phyloP scores from a whole-genome alignment of 2,888 invertebrate species.

The Cosmia pyralina region DNA sequence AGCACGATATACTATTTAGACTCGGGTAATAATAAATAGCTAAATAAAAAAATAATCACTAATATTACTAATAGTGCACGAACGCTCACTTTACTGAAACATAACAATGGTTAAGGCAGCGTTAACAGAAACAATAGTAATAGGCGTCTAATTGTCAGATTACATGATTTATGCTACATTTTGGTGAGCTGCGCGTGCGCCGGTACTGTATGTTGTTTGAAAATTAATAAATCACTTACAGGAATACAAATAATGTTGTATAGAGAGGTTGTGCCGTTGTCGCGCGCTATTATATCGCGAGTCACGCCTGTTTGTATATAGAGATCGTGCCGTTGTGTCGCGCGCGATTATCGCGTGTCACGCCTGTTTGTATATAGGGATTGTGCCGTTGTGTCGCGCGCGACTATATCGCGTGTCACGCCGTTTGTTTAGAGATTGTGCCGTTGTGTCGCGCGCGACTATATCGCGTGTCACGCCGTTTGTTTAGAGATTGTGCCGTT shows the following conservation, averaged over 20 bases:
- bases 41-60: not conserved
- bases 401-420: too few relatives aligned
- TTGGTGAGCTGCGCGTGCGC: slow-evolving; percentile 13
- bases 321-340: too few relatives aligned
- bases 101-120: slow-evolving; percentile 50
- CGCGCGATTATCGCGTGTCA: too few relatives aligned
- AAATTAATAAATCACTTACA: not conserved
- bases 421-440: not conserved
- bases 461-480: not conserved
- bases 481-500: not conserved
- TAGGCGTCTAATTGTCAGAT: slow-evolving; percentile 49
- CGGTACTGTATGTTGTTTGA: not conserved
- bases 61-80: slow-evolving; percentile 11
- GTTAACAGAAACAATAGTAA: slow-evolving; percentile 48
- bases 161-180: slow-evolving; percentile 30
- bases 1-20: not conserved
- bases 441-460: too few relatives aligned
- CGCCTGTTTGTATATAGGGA: not conserved
- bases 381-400: too few relatives aligned
- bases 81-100: slow-evolving; percentile 25
- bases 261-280: not conserved
- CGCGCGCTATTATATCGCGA: too few relatives aligned
- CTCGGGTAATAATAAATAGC: too few relatives aligned
- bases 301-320: not conserved
- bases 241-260: not conserved